Conservation (phyloP, 2,888 invertebrate genomes). For the Marasmarcha lunaedactyla region DNA sequence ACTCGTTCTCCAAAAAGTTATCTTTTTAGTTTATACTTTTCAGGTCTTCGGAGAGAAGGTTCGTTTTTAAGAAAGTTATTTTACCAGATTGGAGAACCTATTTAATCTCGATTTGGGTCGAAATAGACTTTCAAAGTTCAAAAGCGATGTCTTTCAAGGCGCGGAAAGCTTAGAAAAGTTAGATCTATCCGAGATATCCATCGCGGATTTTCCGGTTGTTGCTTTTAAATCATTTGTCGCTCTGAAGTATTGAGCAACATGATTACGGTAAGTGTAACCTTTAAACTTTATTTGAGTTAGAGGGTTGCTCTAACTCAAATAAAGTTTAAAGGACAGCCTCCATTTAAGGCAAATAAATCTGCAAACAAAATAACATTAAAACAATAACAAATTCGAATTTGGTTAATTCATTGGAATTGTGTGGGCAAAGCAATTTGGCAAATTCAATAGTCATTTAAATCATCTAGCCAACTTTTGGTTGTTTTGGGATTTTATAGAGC, state of each 20-base stretch:
- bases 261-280: slow-evolving; percentile 82
- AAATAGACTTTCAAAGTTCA: slow-evolving; percentile 83
- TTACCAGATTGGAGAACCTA: slow-evolving; percentile 75
- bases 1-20: no score
- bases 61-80: slow-evolving; percentile 84
- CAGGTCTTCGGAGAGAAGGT: no score
- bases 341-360: background rate
- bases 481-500: no score
- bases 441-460: no score
- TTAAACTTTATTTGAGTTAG: no score
- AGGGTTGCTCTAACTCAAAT: no score
- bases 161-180: slow-evolving; percentile 81
- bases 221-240: slow-evolving; percentile 78
- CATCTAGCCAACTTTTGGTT: no score
- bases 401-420: no score
- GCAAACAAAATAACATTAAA: background rate
- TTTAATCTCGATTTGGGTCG: slow-evolving; percentile 79
- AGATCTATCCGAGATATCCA: slow-evolving; percentile 89
- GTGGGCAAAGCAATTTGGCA: no score
- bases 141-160: slow-evolving; percentile 87
- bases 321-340: no score
- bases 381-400: no score
- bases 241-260: slow-evolving; percentile 82
- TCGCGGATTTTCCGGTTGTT: slow-evolving; percentile 83
- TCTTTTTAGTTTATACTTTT: no score